Percentiles rank a stretch among this genome's conserved stretches.
These are phyloP conservation scores for Agonopterix heracliana DNA, from an alignment of 2,888 invertebrate genomes.

Conservation along the genomic window DNA sequence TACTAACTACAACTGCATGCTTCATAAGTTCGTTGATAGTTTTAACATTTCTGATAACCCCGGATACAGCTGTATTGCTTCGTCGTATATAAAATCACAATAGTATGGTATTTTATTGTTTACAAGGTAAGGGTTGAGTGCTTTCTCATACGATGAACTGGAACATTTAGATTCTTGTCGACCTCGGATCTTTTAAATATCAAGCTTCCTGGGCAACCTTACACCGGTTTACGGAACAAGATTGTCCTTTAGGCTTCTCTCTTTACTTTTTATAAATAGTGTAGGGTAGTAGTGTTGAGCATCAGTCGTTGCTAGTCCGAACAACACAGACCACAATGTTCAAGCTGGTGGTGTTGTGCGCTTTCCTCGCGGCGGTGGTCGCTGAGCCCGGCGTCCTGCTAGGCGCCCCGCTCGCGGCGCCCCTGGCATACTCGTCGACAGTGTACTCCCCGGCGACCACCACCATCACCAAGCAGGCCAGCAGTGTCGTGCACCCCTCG, in stretches of 20 bases:
- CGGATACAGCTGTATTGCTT: too few species aligned
- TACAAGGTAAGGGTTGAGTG: not conserved
- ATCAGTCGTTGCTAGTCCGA: slow-evolving; percentile 54
- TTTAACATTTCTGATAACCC: too few species aligned
- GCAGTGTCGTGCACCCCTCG: slow-evolving; percentile 61
- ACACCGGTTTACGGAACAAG: slow-evolving; percentile 61
- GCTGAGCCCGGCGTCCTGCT: slow-evolving; percentile 48
- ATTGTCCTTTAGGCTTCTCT: slow-evolving; percentile 50
- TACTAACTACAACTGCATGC: too few species aligned
- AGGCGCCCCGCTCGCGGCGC: slow-evolving; percentile 20
- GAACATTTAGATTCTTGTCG: slow-evolving; percentile 27
- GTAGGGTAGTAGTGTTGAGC: slow-evolving; percentile 18
- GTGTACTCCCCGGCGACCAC: slow-evolving; percentile 41
- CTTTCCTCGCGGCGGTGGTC: slow-evolving; percentile 72
- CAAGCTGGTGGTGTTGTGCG: slow-evolving; percentile 76
- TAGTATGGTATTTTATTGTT: too few species aligned
- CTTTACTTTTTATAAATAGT: slow-evolving; percentile 60
- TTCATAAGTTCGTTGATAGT: too few species aligned
- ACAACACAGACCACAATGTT: slow-evolving; percentile 68
- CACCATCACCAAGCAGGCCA: slow-evolving; percentile 51
- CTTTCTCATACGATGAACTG: slow-evolving; percentile 34
- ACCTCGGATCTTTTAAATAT: slow-evolving; percentile 55
- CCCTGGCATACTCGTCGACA: slow-evolving; percentile 33
- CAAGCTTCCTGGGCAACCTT: slow-evolving; percentile 57
- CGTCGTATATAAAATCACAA: too few species aligned